phyloP scores from a whole-genome alignment of 1,140 invertebrate species.

The Neodiprion pinetum region DNA sequence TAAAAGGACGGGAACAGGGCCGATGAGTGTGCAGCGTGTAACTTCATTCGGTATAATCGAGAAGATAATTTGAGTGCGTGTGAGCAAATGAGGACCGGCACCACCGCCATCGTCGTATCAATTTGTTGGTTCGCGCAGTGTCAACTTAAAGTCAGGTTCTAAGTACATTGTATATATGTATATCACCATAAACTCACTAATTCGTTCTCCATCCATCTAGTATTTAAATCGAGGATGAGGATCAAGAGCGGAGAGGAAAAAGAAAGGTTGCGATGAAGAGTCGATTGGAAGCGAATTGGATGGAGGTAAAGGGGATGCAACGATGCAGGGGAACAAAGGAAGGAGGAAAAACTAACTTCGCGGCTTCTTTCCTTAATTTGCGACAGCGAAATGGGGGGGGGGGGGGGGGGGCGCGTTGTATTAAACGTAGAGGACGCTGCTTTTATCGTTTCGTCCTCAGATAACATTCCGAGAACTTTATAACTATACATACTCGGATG shows the following conservation, averaged over 20 bases:
- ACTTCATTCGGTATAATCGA: too few relatives aligned
- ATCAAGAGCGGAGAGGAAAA: background rate
- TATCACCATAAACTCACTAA: slow-evolving; percentile 3
- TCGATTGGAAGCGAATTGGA: background rate
- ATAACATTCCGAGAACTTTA: too few relatives aligned
- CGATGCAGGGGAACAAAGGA: slow-evolving; percentile 15
- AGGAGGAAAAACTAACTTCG: slow-evolving; percentile 13
- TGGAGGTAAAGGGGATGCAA: slow-evolving; percentile 12
- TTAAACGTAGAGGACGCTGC: too few relatives aligned
- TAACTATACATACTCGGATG: too few relatives aligned
- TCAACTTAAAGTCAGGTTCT: slow-evolving; percentile 34
- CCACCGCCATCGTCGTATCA: slow-evolving; percentile 29
- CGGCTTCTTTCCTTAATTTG: too few relatives aligned
- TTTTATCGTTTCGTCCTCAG: too few relatives aligned
- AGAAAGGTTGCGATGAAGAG: background rate
- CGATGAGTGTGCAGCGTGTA: too few relatives aligned
- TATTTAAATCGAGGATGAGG: slow-evolving; percentile 1
- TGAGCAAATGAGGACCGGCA: slow-evolving; percentile 25
- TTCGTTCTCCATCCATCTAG: slow-evolving; percentile 2
- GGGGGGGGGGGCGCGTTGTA: too few relatives aligned
- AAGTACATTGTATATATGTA: slow-evolving; percentile 26
- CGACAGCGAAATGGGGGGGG: too few relatives aligned
- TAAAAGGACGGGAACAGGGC: too few relatives aligned
- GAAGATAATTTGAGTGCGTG: slow-evolving; percentile 21
- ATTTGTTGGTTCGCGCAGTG: slow-evolving; percentile 27